These are phyloP conservation scores for Cyprinodon diabolis DNA, from an alignment of 2,797 vertebrate genomes.

Conservation along the genomic window DNA sequence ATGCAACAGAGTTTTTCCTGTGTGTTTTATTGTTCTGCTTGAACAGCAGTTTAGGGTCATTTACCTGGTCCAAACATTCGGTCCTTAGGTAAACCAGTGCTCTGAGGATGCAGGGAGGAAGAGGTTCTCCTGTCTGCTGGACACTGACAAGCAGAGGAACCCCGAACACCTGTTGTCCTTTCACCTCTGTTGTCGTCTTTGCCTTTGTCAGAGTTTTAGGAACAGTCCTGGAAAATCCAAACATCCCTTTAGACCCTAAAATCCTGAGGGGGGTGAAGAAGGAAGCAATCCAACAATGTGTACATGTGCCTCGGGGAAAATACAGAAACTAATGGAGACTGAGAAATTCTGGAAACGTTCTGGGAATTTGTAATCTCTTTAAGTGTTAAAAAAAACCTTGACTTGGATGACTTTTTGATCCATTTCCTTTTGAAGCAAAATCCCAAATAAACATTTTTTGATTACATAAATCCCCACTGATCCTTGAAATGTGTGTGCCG, in stretches of 20 bases:
- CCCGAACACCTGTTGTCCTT: conserved; percentile 86
- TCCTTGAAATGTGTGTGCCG: conserved; percentile 13
- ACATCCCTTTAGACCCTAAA: not conserved
- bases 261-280: not conserved
- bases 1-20: not conserved
- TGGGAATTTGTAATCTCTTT: conserved; percentile 20
- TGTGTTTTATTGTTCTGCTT: not conserved
- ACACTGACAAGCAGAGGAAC: conserved; percentile 84
- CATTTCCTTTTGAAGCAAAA: conserved; percentile 44
- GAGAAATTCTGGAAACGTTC: conserved; percentile 14
- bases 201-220: conserved; percentile 84
- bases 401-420: conserved; percentile 24
- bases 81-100: conserved; percentile 85
- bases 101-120: conserved; percentile 85
- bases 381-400: conserved; percentile 19
- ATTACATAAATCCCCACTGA: conserved; percentile 39
- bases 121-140: conserved; percentile 81
- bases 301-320: not conserved
- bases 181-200: conserved; percentile 79
- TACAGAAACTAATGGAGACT: conserved; percentile 11
- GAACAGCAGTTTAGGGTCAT: not conserved
- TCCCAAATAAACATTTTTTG: conserved; percentile 54
- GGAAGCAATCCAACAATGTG: not conserved
- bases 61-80: conserved; percentile 88
- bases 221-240: conserved; percentile 78